Base-by-base conservation (phyloP, 2,888 invertebrate species). In the Amiota minor region DNA sequence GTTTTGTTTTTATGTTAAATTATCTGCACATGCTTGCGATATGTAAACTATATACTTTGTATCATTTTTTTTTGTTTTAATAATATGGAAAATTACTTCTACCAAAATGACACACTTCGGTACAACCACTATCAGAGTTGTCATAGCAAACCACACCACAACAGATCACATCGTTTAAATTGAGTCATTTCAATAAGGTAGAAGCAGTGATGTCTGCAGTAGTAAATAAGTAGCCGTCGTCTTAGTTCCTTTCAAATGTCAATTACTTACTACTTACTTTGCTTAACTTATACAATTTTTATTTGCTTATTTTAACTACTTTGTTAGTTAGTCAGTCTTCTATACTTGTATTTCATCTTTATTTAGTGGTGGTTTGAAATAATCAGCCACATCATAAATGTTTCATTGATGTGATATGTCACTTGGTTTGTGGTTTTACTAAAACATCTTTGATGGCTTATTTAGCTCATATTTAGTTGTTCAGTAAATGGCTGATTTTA, bases 101-200 rank as follows among this genome's bases (percentile, higher is more conserved):
- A 45, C 23, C 61, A 56, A n/a, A n/a, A 75, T 83, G 83, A 83
- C 83, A 83, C 79, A 83, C 83, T 86, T 86, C 85, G 85, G 81
- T 80, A 77, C 70, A 56, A 50, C 12, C 18, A 35, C 35, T 35
- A 8, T 6, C 35, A 35, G 35, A 4, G 35, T 35, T 35, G 35
- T 35, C 35, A 35, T 35, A 35, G 35, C 35, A 35, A 49, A 67
- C 49, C 64, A 64, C 64, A 45, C 64, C 35, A 65, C 65, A 47
- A n/a, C 65, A 61, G 6, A 6, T 18, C 62, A 45, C 67, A 67
- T 18, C 67, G 50, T 50, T 67, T 50, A 23, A 50, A 50, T 23
- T 4, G 23, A 68, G 12, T 16, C 67, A 50, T 12, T 50, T 65
- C 62, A 62, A 62, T 16, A 14, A 62, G 23, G 35, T 45, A 62